Evolutionary conservation across 2,888 invertebrate species (phyloP).

Genomic region (Julus scanicus): DNA sequence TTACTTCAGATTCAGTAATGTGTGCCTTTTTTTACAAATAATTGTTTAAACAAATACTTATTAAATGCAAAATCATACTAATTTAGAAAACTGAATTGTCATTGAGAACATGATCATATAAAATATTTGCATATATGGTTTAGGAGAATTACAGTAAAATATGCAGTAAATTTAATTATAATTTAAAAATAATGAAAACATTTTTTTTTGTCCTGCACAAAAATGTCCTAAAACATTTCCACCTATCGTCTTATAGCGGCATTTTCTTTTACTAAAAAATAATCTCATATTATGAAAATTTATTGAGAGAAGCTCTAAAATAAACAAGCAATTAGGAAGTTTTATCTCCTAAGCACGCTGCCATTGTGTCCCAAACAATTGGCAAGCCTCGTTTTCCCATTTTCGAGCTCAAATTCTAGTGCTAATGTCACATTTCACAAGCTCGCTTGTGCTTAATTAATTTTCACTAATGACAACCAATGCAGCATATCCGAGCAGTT

Average conservation of each 20-base stretch:
- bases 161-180: neutral
- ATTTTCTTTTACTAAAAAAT: neutral
- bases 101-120: too few relatives aligned
- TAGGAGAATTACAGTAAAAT: too few relatives aligned
- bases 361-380: neutral
- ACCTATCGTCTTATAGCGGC: neutral
- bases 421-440: conserved; percentile 35
- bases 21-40: too few relatives aligned
- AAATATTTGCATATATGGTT: too few relatives aligned
- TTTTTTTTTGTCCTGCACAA: too few relatives aligned
- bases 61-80: too few relatives aligned
- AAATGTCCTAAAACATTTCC: too few relatives aligned
- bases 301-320: conserved; percentile 11
- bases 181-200: neutral
- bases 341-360: conserved; percentile 24
- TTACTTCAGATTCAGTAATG: too few relatives aligned
- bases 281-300: neutral
- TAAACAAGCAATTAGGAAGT: conserved; percentile 17
- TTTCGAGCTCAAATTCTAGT: conserved; percentile 31
- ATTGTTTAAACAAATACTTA: too few relatives aligned
- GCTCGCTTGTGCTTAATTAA: conserved; percentile 23
- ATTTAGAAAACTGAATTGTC: too few relatives aligned
- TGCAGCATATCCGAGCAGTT: neutral
- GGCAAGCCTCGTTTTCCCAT: conserved; percentile 28
- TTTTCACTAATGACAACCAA: conserved; percentile 42